Base-by-base conservation (phyloP, 2,888 invertebrate genomes). In the Chrysomela aeneicollis region DNA sequence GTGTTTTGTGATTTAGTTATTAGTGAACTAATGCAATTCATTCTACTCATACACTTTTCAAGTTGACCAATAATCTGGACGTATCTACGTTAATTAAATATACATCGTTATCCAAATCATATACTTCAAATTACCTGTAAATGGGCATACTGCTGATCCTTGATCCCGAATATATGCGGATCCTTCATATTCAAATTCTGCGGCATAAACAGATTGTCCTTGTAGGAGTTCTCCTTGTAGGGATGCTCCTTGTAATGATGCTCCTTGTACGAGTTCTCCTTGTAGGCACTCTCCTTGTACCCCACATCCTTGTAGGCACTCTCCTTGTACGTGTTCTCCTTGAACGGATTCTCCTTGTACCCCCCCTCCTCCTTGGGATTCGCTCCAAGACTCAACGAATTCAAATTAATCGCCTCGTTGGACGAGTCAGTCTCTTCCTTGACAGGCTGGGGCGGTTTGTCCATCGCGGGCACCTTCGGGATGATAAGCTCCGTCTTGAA, bases 401-500 rank as follows among this genome's bases (percentile, higher is more conserved):
- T 76, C 66, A 78, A 66, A 32, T 73, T 72, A 0, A 76, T 68
- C 1, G 75, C 74, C 30, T 82, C 82, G 59, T 76, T 80, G 50
- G 78, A 79, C 2, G 74, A 77, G 58, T 79, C 79, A 12, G 78
- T 62, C 65, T 82, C 82, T 59, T 82, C 82, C 64, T 82, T 82
- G 21, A 82, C 77, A 3, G 77, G 53, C 4, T 86, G 85, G 4
- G 77, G 53, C 4, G 86, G 85, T 69, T 85, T 84, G 60, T 84
- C 84, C 84, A 87, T 85, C 15, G 86, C 85, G 30, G 69, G 71
- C 59, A 87, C 85, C 81, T 87, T 87, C 30, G 88, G 88, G 76
- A 88, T 87, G 69, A 87, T 87, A 66, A 88, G 83, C 80, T 88
- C 88, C 46, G 88, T 87, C 84, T 88, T 88, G 66, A 86, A 83